phyloP scores from a whole-genome alignment of 2,888 invertebrate genomes.

The Tuberolachnus salignus region DNA sequence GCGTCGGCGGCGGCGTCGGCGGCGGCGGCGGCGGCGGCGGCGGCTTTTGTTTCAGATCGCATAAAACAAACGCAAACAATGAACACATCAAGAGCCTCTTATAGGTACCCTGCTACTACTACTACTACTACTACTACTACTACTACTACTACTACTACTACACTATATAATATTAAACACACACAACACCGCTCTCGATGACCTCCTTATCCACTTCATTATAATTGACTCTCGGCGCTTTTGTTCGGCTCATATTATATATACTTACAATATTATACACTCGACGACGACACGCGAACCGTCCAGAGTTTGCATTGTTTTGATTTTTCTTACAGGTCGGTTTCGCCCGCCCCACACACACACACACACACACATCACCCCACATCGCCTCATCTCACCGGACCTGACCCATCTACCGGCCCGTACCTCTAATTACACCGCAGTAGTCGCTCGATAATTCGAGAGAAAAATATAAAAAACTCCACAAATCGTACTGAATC shows the following conservation, averaged over 20 bases:
- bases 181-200: conserved; percentile 34
- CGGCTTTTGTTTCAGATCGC: conserved; percentile 50
- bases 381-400: no score
- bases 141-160: no score
- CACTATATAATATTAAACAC: no score
- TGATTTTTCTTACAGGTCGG: conserved; percentile 31
- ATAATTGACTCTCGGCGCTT: conserved; percentile 55
- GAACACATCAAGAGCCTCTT: conserved; percentile 52
- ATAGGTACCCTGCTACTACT: no score
- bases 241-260: conserved; percentile 20
- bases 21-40: not conserved
- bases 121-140: no score
- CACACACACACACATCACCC: no score
- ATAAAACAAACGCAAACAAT: conserved; percentile 43
- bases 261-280: not conserved
- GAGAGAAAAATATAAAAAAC: no score
- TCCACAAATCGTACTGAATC: no score
- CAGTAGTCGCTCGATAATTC: no score
- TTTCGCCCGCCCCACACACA: not conserved
- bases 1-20: not conserved
- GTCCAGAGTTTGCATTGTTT: conserved; percentile 38
- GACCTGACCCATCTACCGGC: no score
- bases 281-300: conserved; percentile 43
- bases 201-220: conserved; percentile 53
- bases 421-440: no score